Evolutionary conservation across 2,888 invertebrate genomes (phyloP), one percentile per base, ranked within the genome.

Genomic region (Orchesella flavescens): DNA sequence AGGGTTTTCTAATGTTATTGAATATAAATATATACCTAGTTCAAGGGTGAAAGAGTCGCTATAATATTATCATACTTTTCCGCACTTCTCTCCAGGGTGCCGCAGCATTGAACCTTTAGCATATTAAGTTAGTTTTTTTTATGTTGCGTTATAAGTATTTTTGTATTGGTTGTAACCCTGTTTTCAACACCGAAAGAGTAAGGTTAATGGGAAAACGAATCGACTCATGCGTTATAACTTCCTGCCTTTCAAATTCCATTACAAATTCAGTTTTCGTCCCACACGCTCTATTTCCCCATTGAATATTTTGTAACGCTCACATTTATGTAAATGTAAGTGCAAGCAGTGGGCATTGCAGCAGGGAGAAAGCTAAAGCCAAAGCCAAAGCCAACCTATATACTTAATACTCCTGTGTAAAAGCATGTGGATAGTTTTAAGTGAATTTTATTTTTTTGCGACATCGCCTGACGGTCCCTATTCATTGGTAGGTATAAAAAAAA

Each of bases 371-470:
- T 7, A n/a, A n/a, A n/a, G n/a, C n/a, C n/a, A n/a, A n/a, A n/a
- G n/a, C n/a, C n/a, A n/a, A n/a, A 61, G 21, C 13, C 13, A 13
- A 9, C 49, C 13, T 9, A 15, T 61, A 61, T 23, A 61, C 23
- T 61, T 34, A 4, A 4, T 34, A 34, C 61, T 19, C n/a, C 13
- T 57, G 57, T 65, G 43, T 21, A 69, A 24, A 53, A 34, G n/a
- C 19, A 1, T 21, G 59, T 13, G 21, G 59, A 44, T 34, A 72
- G 15, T 59, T 53, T 49, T 49, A 73, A 80, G 73, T 80, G 73
- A 74, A 24, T 73, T 80, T n/a, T n/a, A n/a, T n/a, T n/a, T n/a
- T 80, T 80, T 80, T 53, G 73, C 53, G 79, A 73, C 65, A 19
- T 80, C 80, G 13, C 68, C 46, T 57, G 43, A 59, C 66, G 80